phyloP scores from a whole-genome alignment of 2,888 invertebrate species.

The Eledona agricola region DNA sequence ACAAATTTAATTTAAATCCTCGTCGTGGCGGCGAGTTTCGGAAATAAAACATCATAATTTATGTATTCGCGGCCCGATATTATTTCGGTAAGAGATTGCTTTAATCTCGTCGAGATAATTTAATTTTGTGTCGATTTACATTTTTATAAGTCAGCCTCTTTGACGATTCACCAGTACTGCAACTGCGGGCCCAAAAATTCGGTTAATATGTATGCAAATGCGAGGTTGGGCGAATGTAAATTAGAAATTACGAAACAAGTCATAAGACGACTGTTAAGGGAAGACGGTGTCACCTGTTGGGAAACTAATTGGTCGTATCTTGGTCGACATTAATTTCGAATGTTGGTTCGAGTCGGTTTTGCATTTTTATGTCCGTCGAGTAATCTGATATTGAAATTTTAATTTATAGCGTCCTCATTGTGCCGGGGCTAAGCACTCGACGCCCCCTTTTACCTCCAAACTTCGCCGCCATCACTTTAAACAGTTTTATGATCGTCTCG shows the following conservation, averaged over 20 bases:
- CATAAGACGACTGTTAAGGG: slow-evolving; percentile 32
- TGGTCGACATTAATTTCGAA: slow-evolving; percentile 13
- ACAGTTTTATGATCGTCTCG: slow-evolving; percentile 47
- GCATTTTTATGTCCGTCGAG: slow-evolving; percentile 15
- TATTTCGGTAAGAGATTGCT: slow-evolving; percentile 10
- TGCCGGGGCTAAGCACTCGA: slow-evolving; percentile 17
- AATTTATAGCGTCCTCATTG: slow-evolving; percentile 24
- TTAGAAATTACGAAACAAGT: slow-evolving; percentile 45
- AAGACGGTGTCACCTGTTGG: slow-evolving; percentile 43
- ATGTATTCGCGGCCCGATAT: background rate
- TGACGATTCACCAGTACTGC: slow-evolving; percentile 34
- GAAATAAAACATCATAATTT: slow-evolving; percentile 1
- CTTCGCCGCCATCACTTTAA: slow-evolving; percentile 24
- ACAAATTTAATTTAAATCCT: slow-evolving; percentile 1
- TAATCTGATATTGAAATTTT: slow-evolving; percentile 27
- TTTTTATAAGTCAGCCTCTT: slow-evolving; percentile 42
- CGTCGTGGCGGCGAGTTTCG: background rate
- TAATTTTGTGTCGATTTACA: slow-evolving; percentile 48
- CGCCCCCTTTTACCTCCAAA: slow-evolving; percentile 25
- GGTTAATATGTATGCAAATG: slow-evolving; percentile 53
- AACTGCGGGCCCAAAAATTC: slow-evolving; percentile 43
- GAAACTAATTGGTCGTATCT: slow-evolving; percentile 21
- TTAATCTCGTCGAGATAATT: slow-evolving; percentile 27
- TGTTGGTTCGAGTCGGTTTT: slow-evolving; percentile 18
- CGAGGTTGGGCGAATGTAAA: slow-evolving; percentile 44